Percentiles rank a stretch among this genome's conserved stretches.
These are phyloP conservation scores for Drosophila aff. DNA, from an alignment of 1,140 invertebrate species.

Conservation along the genomic window DNA sequence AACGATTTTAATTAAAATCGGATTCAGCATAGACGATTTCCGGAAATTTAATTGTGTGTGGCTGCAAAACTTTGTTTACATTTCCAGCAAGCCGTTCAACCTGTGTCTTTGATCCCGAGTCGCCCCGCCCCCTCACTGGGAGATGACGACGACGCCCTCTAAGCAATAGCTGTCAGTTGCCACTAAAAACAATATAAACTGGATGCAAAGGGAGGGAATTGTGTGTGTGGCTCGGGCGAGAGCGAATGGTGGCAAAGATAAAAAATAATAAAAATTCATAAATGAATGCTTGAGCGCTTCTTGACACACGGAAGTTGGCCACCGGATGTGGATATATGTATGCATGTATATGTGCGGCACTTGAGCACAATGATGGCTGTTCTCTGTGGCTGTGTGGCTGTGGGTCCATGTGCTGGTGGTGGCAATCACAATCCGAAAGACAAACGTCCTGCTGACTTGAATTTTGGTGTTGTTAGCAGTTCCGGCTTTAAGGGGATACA, in stretches of 20 bases:
- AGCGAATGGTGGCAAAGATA: constrained; percentile 56
- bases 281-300: constrained; percentile 76
- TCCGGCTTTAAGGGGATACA: constrained; percentile 42
- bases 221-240: constrained; percentile 14
- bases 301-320: constrained; percentile 76
- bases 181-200: constrained; percentile 56
- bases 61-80: constrained; percentile 70
- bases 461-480: constrained; percentile 43
- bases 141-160: constrained; percentile 16
- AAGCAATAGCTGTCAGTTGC: constrained; percentile 54
- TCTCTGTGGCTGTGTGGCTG: constrained; percentile 16
- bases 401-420: constrained; percentile 6
- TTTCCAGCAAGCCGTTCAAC: constrained; percentile 22
- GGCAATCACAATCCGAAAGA: constrained; percentile 43
- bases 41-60: constrained; percentile 74
- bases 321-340: constrained; percentile 55
- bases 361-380: constrained; percentile 34
- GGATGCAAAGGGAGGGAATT: constrained; percentile 4
- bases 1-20: constrained; percentile 82
- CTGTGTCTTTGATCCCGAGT: constrained; percentile 56
- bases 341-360: constrained; percentile 16
- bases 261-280: constrained; percentile 80
- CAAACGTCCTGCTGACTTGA: constrained; percentile 42
- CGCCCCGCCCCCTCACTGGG: neutral
- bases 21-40: constrained; percentile 77